Percentiles rank a stretch among this genome's conserved stretches.
These are phyloP conservation scores for Amazona guildingii DNA, from an alignment of 2,113 vertebrate species.

Conservation along the genomic window DNA sequence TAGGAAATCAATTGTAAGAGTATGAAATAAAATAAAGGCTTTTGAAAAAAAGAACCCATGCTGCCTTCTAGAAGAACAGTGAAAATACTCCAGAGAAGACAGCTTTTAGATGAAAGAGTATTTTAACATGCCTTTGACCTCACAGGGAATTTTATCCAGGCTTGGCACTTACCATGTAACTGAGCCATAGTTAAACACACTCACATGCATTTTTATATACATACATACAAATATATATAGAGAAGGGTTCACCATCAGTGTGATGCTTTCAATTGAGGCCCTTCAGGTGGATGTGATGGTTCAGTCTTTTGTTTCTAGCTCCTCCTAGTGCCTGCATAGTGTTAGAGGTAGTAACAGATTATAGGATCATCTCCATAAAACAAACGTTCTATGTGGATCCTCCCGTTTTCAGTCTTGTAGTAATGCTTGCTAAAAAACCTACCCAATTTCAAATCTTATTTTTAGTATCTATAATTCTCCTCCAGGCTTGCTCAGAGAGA, in stretches of 20 bases:
- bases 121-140: not conserved
- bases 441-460: not conserved
- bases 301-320: not conserved
- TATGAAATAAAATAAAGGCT: not conserved
- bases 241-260: not conserved
- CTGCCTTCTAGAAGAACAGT: not conserved
- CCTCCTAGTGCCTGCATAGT: not conserved
- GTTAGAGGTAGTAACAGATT: not conserved
- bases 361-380: not conserved
- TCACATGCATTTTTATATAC: not conserved
- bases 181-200: not conserved
- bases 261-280: not conserved
- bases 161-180: not conserved
- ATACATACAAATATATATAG: fast-evolving
- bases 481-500: not conserved
- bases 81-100: not conserved
- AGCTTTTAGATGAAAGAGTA: not conserved
- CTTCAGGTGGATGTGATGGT: not conserved
- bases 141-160: not conserved
- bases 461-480: not conserved
- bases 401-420: not conserved
- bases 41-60: not conserved
- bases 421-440: not conserved
- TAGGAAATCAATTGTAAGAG: not conserved
- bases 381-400: not conserved